phyloP scores from a whole-genome alignment of 2,888 invertebrate genomes.

The Amaurobius ferox region DNA sequence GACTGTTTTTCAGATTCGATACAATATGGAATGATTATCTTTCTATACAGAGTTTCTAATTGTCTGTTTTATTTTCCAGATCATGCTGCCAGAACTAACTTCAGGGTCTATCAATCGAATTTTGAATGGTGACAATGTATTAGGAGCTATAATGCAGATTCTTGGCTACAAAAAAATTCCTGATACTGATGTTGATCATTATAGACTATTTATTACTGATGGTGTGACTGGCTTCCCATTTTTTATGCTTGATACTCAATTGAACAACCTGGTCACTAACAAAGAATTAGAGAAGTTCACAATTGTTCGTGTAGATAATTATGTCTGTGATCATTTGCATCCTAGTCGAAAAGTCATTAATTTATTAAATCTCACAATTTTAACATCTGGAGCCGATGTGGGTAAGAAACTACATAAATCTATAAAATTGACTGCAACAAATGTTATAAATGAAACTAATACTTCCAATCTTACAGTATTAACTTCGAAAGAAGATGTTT shows the following conservation, averaged over 20 bases:
- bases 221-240: slow-evolving; percentile 76
- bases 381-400: slow-evolving; percentile 85
- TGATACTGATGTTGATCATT: slow-evolving; percentile 62
- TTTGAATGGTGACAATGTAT: slow-evolving; percentile 85
- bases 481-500: no score
- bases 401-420: no score
- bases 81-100: slow-evolving; percentile 44
- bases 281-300: slow-evolving; percentile 85
- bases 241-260: slow-evolving; percentile 93
- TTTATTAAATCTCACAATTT: slow-evolving; percentile 86
- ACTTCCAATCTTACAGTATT: no score
- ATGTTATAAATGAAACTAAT: neutral
- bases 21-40: no score
- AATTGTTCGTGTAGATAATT: slow-evolving; percentile 87
- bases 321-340: slow-evolving; percentile 86
- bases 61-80: no score
- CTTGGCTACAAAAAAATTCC: slow-evolving; percentile 77
- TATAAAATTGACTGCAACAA: no score
- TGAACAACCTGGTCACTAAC: slow-evolving; percentile 83
- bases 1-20: no score
- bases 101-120: slow-evolving; percentile 81
- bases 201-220: slow-evolving; percentile 58
- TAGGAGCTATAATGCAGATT: slow-evolving; percentile 88
- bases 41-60: no score
- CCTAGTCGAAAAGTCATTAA: slow-evolving; percentile 89